A percentile compares a stretch with the other conserved stretches of the same genome.
These are phyloP conservation scores for Varroa destructor DNA, from an alignment of 1,140 invertebrate genomes.

Conservation along the genomic window DNA sequence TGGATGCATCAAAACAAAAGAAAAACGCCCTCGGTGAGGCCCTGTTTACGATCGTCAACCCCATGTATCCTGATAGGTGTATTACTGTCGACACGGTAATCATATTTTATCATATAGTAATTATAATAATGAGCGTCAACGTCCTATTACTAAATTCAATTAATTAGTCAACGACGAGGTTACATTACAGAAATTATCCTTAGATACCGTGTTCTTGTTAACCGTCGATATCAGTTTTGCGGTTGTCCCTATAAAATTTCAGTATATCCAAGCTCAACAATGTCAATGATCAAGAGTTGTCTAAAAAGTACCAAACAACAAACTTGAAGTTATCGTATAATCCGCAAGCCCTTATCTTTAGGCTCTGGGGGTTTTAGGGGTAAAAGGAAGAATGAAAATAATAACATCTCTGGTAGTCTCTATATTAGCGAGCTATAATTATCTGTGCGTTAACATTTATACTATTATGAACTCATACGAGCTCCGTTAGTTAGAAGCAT, in stretches of 20 bases:
- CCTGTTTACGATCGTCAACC: conserved; percentile 17
- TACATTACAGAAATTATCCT: background rate
- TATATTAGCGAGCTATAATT: no score
- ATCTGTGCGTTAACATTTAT: no score
- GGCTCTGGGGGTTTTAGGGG: no score
- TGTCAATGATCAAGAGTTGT: background rate
- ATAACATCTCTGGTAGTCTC: no score
- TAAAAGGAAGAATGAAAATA: no score
- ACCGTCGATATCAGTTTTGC: background rate
- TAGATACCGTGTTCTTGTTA: background rate
- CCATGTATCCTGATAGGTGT: background rate
- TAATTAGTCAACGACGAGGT: background rate
- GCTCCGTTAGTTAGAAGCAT: no score
- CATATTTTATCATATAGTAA: no score
- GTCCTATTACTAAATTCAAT: background rate
- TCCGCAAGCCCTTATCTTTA: background rate
- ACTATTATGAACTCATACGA: no score
- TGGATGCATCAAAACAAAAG: background rate
- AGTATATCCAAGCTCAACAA: background rate
- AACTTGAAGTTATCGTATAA: background rate
- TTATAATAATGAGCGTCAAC: no score
- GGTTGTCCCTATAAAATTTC: background rate
- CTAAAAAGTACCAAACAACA: background rate
- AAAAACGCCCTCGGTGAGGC: conserved; percentile 1
- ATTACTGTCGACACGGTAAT: conserved; percentile 2